Evolutionary conservation across 2,797 vertebrate genomes (phyloP).

Genomic region (Anas acuta): DNA sequence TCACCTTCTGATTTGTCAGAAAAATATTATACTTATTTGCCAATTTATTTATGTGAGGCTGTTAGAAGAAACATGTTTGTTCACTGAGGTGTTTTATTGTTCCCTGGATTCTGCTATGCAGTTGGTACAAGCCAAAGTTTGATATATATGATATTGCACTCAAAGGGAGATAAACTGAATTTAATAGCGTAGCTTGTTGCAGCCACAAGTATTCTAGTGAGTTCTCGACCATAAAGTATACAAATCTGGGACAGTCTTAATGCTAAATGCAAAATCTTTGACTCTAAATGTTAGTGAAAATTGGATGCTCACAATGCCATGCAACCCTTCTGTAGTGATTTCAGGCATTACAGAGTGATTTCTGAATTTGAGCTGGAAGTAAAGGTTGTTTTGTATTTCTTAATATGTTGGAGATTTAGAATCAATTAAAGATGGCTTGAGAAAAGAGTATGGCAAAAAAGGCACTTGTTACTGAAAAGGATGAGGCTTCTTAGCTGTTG

Average conservation of each 20-base stretch:
- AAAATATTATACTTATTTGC: background rate
- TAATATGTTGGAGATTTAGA: background rate
- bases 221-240: background rate
- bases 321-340: background rate
- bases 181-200: background rate
- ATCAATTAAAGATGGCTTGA: background rate
- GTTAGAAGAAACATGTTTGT: background rate
- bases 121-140: background rate
- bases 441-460: background rate
- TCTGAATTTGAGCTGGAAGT: background rate
- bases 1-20: background rate
- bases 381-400: background rate
- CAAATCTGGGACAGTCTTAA: background rate
- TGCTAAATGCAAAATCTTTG: background rate
- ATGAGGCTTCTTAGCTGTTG: background rate
- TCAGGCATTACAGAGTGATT: background rate
- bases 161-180: background rate
- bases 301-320: fast-evolving
- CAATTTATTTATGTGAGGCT: background rate
- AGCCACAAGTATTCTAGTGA: background rate
- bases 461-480: background rate
- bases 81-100: background rate
- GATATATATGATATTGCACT: background rate
- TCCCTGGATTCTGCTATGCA: background rate
- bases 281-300: background rate